phyloP scores from a whole-genome alignment of 2,797 vertebrate species.

The Anabacerthia variegaticeps region DNA sequence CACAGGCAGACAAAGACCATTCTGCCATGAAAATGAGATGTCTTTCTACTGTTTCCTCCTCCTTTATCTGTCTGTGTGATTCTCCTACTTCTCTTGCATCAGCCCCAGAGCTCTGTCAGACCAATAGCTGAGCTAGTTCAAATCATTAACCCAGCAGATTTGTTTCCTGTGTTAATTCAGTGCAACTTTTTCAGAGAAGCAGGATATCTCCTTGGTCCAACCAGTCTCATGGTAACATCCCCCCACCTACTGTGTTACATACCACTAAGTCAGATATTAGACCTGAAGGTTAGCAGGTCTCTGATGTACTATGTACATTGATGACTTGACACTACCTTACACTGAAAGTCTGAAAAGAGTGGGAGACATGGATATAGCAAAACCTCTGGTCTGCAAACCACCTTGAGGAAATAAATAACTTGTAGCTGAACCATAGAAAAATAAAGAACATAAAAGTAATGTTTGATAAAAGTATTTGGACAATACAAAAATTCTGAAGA shows the following conservation, averaged over 20 bases:
- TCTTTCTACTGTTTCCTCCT: not conserved
- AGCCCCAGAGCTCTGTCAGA: not conserved
- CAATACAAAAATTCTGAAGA: not conserved
- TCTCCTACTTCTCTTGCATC: not conserved
- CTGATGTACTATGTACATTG: not conserved
- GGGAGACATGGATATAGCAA: not conserved
- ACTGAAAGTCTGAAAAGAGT: not conserved
- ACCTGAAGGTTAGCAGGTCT: not conserved
- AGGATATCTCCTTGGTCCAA: not conserved
- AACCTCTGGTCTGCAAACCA: not conserved
- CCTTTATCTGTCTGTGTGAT: not conserved
- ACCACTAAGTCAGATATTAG: rapidly evolving
- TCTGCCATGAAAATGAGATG: not conserved
- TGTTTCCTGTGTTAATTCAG: not conserved
- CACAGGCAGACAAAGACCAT: not conserved
- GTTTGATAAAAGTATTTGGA: not conserved
- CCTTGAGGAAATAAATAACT: not conserved
- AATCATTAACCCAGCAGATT: not conserved
- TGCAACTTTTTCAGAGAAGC: not conserved
- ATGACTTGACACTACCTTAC: not conserved
- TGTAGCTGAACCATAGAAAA: not conserved
- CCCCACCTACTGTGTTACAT: not conserved
- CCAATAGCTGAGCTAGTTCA: not conserved
- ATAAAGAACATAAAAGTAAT: not conserved
- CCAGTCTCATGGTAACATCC: not conserved